Evolutionary conservation across 2,888 invertebrate genomes (phyloP), one percentile per base, ranked within the genome.

Genomic region (Belgica antarctica): DNA sequence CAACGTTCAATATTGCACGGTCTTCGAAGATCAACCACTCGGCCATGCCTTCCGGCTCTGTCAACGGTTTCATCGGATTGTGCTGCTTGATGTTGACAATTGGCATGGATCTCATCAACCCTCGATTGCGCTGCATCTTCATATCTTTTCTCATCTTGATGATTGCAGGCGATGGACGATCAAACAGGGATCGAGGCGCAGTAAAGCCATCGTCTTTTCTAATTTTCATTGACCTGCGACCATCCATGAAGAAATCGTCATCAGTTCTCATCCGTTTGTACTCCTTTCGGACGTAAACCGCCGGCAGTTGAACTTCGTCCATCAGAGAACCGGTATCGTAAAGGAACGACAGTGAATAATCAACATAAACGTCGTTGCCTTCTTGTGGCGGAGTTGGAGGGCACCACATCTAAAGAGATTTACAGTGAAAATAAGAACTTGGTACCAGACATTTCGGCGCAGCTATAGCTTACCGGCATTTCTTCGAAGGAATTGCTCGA

Each of bases 301-400:
- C 89, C 34, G 93, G 93, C 71, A 93, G 81, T 76, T 89, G 87
- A 1, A 87, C 82, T 77, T 94, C 96, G 7, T 89, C 82, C 85
- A 94, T 91, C 1, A 83, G 77, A 46, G 82, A 83, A 17, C 82
- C 82, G 74, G 85, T 82, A 72, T 94, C 91, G 81, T 97, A 97
- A 72, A 96, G 85, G 77, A 93, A 91, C 72, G 89, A 86, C 78
- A 94, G 81, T 72, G 91, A 88, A 74, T 87, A 85, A 78, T 97
- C 96, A 74, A 94, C 87, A 82, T 95, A 95, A 71, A 47, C 25
- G 79, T 97, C 97, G 77, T 89, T 89, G 76, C 95, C 95, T 78
- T 92, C 92, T 78, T 90, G 89, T 10, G 97, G 96, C 71, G 97
- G 97, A 19, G 97, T 97, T 71, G 96, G 97, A 70, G 97, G 97